Evolutionary conservation across 2,113 vertebrate genomes (phyloP), one percentile per base, ranked within the genome.

Genomic region (Sialia sialis): DNA sequence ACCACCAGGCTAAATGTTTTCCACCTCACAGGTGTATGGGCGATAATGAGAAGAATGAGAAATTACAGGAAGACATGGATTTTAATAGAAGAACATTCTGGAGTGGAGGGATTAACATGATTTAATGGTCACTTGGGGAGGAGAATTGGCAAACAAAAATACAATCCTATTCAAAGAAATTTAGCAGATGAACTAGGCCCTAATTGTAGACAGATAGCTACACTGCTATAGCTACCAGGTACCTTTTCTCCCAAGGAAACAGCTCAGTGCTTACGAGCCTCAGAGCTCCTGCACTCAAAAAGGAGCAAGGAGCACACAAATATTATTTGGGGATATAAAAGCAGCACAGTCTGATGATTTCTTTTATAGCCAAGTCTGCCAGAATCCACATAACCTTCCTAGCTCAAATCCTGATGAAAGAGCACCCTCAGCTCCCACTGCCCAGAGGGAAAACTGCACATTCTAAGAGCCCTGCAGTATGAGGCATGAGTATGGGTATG

Each of bases 121-220:
- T 80, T 96, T 96, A 94, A 92, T 68, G 55, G 73, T 96, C 74
- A 83, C 55, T 44, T 84, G 39, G 66, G 38, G 70, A 73, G 22
- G 66, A 95, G 49, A 95, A 93, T 4, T 39, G 36, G 55, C 34
- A 94, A 94, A 78, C 19, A 51, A 30, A 86, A 92, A 90, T 89
- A 62, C 80, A 84, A 39, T 41, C 41, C 13, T 32, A 56, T 66
- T 82, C 89, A 79, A 64, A 2, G 2, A 68, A 87, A 94, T 72
- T 49, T 48, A 84, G 59, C 29, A 94, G 88, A 63, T 81, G 73
- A 89, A 59, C n/a, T 22, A 69, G 32, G 17, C 13, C 16, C 27
- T 69, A 62, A 77, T 0, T 73, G 38, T 38, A 58, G 58, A 44
- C 32, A 82, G 76, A 49, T 29, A 76, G 18, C 39, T 80, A 20